phyloP scores from a whole-genome alignment of 2,888 invertebrate species.

The Heliconius erato region DNA sequence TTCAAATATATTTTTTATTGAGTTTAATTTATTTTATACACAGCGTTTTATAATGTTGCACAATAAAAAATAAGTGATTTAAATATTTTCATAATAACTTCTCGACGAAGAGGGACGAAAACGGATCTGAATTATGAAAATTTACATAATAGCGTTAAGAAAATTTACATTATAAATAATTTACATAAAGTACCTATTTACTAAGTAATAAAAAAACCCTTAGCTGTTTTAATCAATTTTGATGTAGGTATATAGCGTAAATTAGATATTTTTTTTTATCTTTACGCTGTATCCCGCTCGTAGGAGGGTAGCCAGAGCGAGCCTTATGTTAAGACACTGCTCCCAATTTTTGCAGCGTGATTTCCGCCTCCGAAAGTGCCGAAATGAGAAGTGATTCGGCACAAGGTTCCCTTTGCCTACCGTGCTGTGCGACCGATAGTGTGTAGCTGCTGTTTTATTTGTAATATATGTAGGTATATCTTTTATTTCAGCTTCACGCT shows the following conservation, averaged over 20 bases:
- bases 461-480: too few species aligned
- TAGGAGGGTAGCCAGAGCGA: too few species aligned
- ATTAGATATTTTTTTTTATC: too few species aligned
- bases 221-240: not conserved
- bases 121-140: not conserved
- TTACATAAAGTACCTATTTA: not conserved
- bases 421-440: too few species aligned
- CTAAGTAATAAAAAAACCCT: not conserved
- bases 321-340: too few species aligned
- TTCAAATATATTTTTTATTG: not conserved
- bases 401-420: too few species aligned
- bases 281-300: too few species aligned
- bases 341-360: too few species aligned
- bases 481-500: too few species aligned
- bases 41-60: not conserved
- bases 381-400: too few species aligned
- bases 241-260: not conserved
- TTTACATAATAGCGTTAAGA: slow-evolving; percentile 9
- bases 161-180: slow-evolving; percentile 7
- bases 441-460: too few species aligned
- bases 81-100: slow-evolving; percentile 1
- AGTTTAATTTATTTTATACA: not conserved
- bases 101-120: not conserved
- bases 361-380: too few species aligned
- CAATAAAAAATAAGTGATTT: not conserved